A percentile compares a stretch with the other conserved stretches of the same genome.
Conservation (phyloP, 1,140 invertebrate species). For the Cardiocondyla obscurior region DNA sequence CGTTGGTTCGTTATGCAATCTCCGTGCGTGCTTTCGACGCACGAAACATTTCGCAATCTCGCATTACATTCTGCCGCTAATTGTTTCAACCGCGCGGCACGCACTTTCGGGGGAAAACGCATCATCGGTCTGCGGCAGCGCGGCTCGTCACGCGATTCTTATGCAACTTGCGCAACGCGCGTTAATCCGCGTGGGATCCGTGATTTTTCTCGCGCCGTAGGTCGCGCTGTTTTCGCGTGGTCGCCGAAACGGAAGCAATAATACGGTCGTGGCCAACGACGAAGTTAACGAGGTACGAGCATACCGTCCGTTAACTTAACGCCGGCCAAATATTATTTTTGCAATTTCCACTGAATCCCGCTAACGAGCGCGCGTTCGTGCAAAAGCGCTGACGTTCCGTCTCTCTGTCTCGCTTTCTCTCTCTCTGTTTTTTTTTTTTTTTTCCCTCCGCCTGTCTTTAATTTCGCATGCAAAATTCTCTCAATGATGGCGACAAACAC, state of each 20-base stretch:
- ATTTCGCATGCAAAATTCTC: conserved; percentile 11
- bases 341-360: conserved; percentile 22
- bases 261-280: background rate
- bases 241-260: conserved; percentile 2
- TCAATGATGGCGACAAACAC: background rate
- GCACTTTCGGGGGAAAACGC: background rate
- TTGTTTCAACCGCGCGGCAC: background rate
- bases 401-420: background rate
- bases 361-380: conserved; percentile 39
- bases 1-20: background rate
- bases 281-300: conserved; percentile 37
- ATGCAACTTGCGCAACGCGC: background rate
- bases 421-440: background rate
- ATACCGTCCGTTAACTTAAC: conserved; percentile 30
- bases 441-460: background rate
- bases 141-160: background rate
- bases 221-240: background rate
- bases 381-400: conserved; percentile 29
- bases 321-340: conserved; percentile 60
- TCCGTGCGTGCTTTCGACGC: background rate
- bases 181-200: background rate
- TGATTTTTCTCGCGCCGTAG: conserved; percentile 22
- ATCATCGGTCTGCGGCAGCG: background rate
- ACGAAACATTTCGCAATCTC: conserved; percentile 1
- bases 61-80: background rate